These are phyloP conservation scores for Gambusia holbrooki DNA, from an alignment of 2,113 vertebrate genomes.

Conservation along the genomic window DNA sequence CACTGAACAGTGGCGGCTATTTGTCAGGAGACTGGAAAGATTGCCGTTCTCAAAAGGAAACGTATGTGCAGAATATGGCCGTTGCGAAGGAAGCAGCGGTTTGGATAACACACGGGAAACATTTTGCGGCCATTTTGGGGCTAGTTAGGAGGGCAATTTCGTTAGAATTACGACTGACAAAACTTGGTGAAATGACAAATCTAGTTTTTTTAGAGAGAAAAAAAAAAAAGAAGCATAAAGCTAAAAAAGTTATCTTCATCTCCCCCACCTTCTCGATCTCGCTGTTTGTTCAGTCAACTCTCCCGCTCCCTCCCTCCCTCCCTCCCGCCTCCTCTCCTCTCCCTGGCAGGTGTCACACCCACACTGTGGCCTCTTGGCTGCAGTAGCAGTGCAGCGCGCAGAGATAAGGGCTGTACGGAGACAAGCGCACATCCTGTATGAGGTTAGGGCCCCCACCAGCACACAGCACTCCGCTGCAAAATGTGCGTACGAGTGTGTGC, in stretches of 20 bases:
- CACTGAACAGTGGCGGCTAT: constrained; percentile 56
- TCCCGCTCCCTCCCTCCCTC: constrained; percentile 10
- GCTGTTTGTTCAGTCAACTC: constrained; percentile 42
- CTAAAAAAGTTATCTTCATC: constrained; percentile 40
- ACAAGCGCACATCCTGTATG: constrained; percentile 80
- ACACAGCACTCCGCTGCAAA: constrained; percentile 39
- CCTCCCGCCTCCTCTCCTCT: constrained; percentile 19
- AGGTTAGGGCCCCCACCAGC: constrained; percentile 73
- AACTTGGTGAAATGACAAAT: constrained; percentile 15
- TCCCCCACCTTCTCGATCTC: constrained; percentile 32
- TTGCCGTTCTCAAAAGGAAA: constrained; percentile 41
- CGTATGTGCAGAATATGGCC: constrained; percentile 24
- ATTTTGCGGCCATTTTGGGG: constrained; percentile 5
- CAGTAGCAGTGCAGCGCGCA: constrained; percentile 66
- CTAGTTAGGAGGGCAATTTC: constrained; percentile 11
- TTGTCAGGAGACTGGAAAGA: constrained; percentile 54
- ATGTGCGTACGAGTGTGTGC: constrained; percentile 33
- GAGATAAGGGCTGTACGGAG: constrained; percentile 78
- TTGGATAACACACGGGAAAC: constrained; percentile 36
- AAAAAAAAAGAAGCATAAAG: background rate
- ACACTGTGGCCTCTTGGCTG: constrained; percentile 74
- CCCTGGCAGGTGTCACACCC: constrained; percentile 80
- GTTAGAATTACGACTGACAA: background rate
- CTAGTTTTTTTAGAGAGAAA: constrained; percentile 29
- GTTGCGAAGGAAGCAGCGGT: constrained; percentile 4